These are phyloP conservation scores for Drosophila kepulauana DNA, from an alignment of 1,140 invertebrate genomes.

Conservation along the genomic window DNA sequence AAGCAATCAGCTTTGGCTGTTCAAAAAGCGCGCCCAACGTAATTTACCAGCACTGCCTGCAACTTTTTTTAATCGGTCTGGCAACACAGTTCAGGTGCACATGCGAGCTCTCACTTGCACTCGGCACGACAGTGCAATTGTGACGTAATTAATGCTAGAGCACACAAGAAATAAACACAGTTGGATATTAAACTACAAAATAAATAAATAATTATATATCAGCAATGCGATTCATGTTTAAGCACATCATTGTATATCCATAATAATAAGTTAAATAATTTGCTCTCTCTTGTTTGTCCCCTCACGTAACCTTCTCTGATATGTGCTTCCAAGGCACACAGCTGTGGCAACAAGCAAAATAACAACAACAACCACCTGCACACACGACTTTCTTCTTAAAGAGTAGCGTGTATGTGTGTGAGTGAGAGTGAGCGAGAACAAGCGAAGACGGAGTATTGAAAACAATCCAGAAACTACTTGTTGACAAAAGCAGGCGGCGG, in stretches of 20 bases:
- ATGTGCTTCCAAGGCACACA: neutral
- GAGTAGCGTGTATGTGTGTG: neutral
- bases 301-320: constrained; percentile 18
- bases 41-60: neutral
- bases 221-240: neutral
- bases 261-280: neutral
- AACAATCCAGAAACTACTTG: constrained; percentile 49
- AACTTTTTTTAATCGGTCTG: neutral
- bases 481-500: constrained; percentile 36
- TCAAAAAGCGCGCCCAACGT: neutral
- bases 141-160: constrained; percentile 13
- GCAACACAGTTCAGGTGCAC: constrained; percentile 1
- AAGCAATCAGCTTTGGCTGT: neutral
- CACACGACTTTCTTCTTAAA: constrained; percentile 25
- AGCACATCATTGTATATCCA: neutral
- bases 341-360: constrained; percentile 33
- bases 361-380: constrained; percentile 40
- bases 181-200: neutral
- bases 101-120: neutral
- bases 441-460: constrained; percentile 26
- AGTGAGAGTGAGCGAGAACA: constrained; percentile 7
- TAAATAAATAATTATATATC: neutral
- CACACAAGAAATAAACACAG: neutral
- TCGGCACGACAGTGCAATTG: neutral
- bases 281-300: neutral